Evolutionary conservation across 2,888 invertebrate species (phyloP), one percentile per base, ranked within the genome.

Genomic region (Heliothis peltigera): DNA sequence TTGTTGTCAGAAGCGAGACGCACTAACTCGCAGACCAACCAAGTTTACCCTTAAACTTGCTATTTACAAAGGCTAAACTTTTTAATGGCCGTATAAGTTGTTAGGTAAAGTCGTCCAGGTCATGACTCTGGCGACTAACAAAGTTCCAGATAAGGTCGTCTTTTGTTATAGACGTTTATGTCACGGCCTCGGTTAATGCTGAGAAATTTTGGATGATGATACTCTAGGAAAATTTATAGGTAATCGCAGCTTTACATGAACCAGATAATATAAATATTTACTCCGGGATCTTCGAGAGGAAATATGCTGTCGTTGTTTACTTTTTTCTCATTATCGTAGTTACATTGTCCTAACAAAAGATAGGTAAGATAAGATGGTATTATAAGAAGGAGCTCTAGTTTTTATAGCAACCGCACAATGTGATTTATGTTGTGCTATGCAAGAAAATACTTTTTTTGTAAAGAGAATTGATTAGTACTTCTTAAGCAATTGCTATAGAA

Each of bases 41-140:
- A 75, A 84, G 70, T 80, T 82, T 77, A 61, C 67, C 61, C 69
- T 57, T 62, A 72, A 70, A 78, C 72, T 72, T 77, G 60, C 73
- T 76, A 77, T 81, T 74, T 80, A 81, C 79, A 75, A 79, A 77
- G 79, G 74, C 52, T 56, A 78, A 84, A 85, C 75, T 85, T 85
- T 83, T 77, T 79, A 85, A 83, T 84, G 79, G 80, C 57, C 72
- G 68, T 75, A 64, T 60, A 73, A 73, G 67, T 77, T 70, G 63
- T 70, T 62, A 43, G 57, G 59, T 42, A 59, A 64, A 77, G 79
- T 58, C 64, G 59, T 65, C 47, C 58, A 64, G 69, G 64, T 62
- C 62, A 64, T 63, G 63, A 62, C 46, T 64, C 52, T 51, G 43
- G 49, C 44, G 39, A 19, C 47, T 61, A 49, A 39, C 64, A 51